Evolutionary conservation across 2,888 invertebrate genomes (phyloP).

Genomic region (Isoperla grammatica): DNA sequence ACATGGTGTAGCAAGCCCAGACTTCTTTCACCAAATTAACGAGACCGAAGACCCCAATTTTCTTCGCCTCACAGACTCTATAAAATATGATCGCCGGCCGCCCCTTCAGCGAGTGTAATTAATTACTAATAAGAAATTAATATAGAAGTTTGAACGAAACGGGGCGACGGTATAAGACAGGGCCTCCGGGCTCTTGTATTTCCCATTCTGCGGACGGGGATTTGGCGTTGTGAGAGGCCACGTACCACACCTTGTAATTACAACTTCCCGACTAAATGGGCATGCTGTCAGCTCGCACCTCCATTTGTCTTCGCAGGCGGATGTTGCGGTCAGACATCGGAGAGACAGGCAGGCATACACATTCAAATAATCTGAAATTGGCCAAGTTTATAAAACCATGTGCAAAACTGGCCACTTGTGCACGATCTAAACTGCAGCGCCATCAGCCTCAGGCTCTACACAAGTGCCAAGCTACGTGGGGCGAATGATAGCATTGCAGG

Average conservation of each 20-base stretch:
- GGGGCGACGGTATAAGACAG: neutral
- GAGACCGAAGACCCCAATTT: conserved; percentile 6
- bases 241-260: conserved; percentile 47
- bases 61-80: conserved; percentile 6
- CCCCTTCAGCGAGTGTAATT: conserved; percentile 11
- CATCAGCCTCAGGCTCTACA: too few species aligned
- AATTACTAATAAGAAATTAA: conserved; percentile 19
- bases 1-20: too few species aligned
- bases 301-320: conserved; percentile 45
- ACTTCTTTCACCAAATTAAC: too few species aligned
- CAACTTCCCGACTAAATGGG: conserved; percentile 48
- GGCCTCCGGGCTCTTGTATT: neutral
- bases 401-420: too few species aligned
- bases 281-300: conserved; percentile 47
- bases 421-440: too few species aligned
- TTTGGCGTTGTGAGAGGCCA: conserved; percentile 9
- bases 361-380: too few species aligned
- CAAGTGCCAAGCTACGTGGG: too few species aligned
- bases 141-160: neutral
- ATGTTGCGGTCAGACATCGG: conserved; percentile 5
- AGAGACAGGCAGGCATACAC: too few species aligned
- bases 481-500: too few species aligned
- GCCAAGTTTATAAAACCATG: too few species aligned
- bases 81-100: neutral
- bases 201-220: neutral